phyloP scores from a whole-genome alignment of 2,888 invertebrate species.

The Caenorhabditis imperialis region DNA sequence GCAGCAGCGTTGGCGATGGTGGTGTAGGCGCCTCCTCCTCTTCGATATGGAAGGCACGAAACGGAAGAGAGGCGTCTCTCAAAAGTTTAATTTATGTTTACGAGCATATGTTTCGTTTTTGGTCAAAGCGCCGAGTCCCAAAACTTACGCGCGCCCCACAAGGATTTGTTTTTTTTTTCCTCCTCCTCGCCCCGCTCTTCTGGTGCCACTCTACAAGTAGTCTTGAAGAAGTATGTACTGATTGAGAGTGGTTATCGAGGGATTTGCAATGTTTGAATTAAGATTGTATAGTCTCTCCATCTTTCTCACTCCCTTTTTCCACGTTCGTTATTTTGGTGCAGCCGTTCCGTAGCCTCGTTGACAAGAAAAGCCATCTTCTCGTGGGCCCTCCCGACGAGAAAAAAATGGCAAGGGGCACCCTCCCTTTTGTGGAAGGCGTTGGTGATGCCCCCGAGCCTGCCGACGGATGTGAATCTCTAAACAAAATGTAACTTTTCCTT shows the following conservation, averaged over 20 bases:
- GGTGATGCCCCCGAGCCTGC: conserved; percentile 19
- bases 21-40: no score
- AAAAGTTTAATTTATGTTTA: conserved; percentile 63
- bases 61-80: conserved; percentile 48
- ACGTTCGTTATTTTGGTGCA: no score
- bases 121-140: conserved; percentile 48
- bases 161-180: conserved; percentile 49
- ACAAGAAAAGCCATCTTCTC: conserved; percentile 5
- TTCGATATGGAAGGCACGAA: no score
- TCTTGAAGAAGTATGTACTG: no score
- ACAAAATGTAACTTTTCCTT: conserved; percentile 58
- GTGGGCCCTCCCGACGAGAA: not conserved
- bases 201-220: not conserved
- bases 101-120: conserved; percentile 61
- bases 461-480: conserved; percentile 58
- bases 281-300: no score
- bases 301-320: no score
- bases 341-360: no score
- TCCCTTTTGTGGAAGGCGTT: conserved; percentile 21
- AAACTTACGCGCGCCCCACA: conserved; percentile 39
- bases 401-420: not conserved
- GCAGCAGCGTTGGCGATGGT: no score
- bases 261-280: no score
- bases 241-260: no score
- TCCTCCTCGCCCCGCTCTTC: conserved; percentile 20